A percentile compares a stretch with the other conserved stretches of the same genome.
Conservation (phyloP, 2,888 invertebrate genomes). For the Zygaena filipendulae region DNA sequence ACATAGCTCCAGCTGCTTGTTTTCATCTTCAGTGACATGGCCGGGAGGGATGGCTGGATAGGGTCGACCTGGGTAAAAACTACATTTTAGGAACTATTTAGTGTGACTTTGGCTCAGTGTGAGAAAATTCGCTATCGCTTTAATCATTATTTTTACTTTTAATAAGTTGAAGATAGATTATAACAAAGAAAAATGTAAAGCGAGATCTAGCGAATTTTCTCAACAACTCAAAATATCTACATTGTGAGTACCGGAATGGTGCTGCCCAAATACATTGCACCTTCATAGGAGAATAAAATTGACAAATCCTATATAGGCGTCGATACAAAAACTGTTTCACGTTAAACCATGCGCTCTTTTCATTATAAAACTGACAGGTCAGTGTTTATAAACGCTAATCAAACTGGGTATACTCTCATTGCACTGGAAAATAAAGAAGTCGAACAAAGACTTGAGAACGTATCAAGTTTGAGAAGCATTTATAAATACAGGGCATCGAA, state of each 20-base stretch:
- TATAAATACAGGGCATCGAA: no score
- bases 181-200: slow-evolving; percentile 7
- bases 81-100: no score
- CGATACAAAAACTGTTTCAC: no score
- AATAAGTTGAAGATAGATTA: no score
- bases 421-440: slow-evolving; percentile 31
- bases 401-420: no score
- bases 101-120: no score
- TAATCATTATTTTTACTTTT: slow-evolving; percentile 19
- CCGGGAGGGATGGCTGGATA: slow-evolving; percentile 63
- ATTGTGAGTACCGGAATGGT: slow-evolving; percentile 58
- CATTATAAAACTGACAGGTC: no score
- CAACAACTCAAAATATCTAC: slow-evolving; percentile 43
- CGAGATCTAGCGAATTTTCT: slow-evolving; percentile 35
- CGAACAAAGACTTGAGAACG: no score
- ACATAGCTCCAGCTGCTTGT: slow-evolving; percentile 63
- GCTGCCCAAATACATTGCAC: slow-evolving; percentile 56
- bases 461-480: no score
- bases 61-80: slow-evolving; percentile 60
- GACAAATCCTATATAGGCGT: no score
- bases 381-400: no score
- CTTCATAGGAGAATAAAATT: slow-evolving; percentile 12
- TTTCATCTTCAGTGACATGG: slow-evolving; percentile 58
- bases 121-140: slow-evolving; percentile 36
- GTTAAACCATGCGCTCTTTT: slow-evolving; percentile 11